Percentiles rank a stretch among this genome's conserved stretches.
phyloP scores from a whole-genome alignment of 2,888 invertebrate genomes.

The Macropis europaea region DNA sequence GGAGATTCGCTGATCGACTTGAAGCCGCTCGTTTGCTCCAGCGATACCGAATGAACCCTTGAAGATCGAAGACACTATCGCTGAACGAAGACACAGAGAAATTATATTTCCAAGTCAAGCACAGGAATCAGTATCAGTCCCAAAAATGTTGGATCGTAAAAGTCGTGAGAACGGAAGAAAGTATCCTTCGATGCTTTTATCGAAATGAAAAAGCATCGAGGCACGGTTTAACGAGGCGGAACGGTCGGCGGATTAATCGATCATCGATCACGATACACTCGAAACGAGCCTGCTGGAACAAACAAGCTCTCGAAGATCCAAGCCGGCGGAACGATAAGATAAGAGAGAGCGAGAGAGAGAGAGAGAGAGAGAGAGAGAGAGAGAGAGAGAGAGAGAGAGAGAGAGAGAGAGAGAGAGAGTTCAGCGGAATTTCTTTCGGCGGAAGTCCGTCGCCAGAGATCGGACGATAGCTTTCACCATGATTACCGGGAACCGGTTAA shows the following conservation, averaged over 20 bases:
- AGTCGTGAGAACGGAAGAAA: neutral
- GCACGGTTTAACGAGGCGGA: conserved; percentile 17
- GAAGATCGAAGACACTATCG: neutral
- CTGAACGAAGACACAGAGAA: neutral
- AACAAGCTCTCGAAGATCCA: neutral
- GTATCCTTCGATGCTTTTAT: conserved; percentile 22
- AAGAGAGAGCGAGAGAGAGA: too few species aligned
- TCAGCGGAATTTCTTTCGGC: conserved; percentile 26
- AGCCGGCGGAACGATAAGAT: conserved; percentile 40
- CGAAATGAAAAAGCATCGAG: conserved; percentile 38
- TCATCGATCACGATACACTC: conserved; percentile 40
- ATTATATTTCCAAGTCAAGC: conserved; percentile 19
- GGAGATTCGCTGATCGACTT: conserved; percentile 51
- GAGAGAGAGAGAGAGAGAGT: too few species aligned
- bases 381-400: too few species aligned
- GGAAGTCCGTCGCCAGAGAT: conserved; percentile 30
- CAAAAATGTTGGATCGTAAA: too few species aligned
- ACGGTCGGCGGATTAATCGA: conserved; percentile 47
- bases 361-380: too few species aligned
- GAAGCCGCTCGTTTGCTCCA: conserved; percentile 46
- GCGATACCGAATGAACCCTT: conserved; percentile 44
- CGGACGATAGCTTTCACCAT: conserved; percentile 53
- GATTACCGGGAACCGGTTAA: conserved; percentile 51
- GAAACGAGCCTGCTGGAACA: conserved; percentile 24
- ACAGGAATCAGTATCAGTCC: too few species aligned